Evolutionary conservation across 2,888 invertebrate genomes (phyloP).

Genomic region (Sminthurides aquaticus): DNA sequence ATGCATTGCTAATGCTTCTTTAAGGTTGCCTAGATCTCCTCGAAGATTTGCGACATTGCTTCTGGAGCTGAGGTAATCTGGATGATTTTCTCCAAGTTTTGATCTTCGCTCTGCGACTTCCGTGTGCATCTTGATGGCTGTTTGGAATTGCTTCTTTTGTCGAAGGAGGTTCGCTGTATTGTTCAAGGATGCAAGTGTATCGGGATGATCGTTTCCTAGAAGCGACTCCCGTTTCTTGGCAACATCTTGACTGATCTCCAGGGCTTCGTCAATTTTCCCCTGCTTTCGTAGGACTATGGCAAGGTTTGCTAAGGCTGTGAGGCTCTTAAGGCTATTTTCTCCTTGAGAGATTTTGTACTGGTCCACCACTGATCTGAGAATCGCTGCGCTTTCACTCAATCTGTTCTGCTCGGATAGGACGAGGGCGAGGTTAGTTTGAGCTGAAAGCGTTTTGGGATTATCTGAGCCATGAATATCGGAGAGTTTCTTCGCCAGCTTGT

Average conservation of each 20-base stretch:
- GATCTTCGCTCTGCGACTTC: not conserved
- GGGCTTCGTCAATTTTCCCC: not conserved
- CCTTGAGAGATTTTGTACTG: not conserved
- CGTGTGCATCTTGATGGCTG: not conserved
- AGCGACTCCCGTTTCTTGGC: not conserved
- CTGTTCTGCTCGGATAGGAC: not conserved
- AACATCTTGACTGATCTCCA: not conserved
- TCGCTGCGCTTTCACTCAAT: not conserved
- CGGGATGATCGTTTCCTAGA: not conserved
- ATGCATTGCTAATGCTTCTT: not conserved
- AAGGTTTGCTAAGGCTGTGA: not conserved
- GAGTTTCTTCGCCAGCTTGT: not conserved
- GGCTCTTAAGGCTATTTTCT: not conserved
- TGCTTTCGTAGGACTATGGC: not conserved
- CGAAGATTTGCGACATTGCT: not conserved
- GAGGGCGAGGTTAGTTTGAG: not conserved
- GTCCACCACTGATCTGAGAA: not conserved
- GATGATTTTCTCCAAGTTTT: not conserved
- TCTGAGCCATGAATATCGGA: not conserved
- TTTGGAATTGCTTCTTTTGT: not conserved
- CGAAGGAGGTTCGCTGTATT: not conserved
- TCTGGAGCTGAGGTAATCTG: not conserved
- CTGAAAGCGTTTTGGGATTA: not conserved
- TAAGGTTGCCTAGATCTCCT: not conserved
- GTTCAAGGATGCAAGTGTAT: not conserved